Percentiles rank a stretch among this genome's conserved stretches.
phyloP scores from a whole-genome alignment of 1,140 invertebrate species.

The Pseudoatta argentina region DNA sequence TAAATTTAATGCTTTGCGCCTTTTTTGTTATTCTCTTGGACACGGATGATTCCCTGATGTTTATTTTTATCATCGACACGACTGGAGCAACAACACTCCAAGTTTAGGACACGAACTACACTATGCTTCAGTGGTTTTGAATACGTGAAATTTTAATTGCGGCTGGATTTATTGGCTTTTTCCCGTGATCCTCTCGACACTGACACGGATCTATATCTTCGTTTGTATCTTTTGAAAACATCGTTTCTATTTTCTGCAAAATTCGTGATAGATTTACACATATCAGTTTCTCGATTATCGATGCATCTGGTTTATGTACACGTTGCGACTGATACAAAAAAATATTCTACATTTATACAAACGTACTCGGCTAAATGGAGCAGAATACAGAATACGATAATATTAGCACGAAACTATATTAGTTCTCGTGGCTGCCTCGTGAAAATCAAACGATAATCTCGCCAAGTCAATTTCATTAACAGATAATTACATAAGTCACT shows the following conservation, averaged over 20 bases:
- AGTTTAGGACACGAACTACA: not conserved
- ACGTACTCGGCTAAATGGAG: conserved; percentile 12
- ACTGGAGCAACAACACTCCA: not conserved
- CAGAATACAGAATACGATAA: not conserved
- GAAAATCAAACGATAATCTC: conserved; percentile 16
- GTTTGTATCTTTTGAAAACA: conserved; percentile 12
- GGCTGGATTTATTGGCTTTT: not conserved
- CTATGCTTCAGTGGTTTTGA: not conserved
- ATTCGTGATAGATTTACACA: conserved; percentile 34
- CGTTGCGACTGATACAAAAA: conserved; percentile 35
- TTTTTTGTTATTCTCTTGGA: not conserved
- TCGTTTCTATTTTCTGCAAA: conserved; percentile 26
- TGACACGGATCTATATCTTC: conserved; percentile 5
- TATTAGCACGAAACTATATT: conserved; percentile 6
- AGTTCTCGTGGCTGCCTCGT: not conserved
- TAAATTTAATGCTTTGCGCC: not conserved
- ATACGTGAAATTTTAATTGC: conserved; percentile 10
- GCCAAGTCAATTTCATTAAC: not conserved
- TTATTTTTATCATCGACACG: not conserved
- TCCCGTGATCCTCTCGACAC: not conserved
- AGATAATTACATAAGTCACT: not conserved
- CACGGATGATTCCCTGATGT: not conserved
- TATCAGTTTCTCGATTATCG: conserved; percentile 12
- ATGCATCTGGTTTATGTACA: conserved; percentile 49
- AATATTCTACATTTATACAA: conserved; percentile 62